phyloP scores from a whole-genome alignment of 1,140 invertebrate genomes.

The Charaxes varanes region DNA sequence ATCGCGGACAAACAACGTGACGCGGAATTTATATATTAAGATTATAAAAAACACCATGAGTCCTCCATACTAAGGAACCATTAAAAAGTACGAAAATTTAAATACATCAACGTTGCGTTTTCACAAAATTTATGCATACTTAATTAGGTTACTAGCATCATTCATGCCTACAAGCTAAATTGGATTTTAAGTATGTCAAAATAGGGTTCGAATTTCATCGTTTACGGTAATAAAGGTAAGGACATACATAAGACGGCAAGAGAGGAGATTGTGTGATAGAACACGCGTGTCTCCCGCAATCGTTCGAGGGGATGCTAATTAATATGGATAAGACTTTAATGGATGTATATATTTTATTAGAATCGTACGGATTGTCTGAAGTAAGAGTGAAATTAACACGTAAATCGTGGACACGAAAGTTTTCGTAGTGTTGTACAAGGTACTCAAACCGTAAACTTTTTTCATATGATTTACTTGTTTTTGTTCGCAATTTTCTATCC shows the following conservation, averaged over 20 bases:
- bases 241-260: conserved; percentile 14
- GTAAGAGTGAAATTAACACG: too few species aligned
- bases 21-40: too few species aligned
- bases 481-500: too few species aligned
- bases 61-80: too few species aligned
- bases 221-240: conserved; percentile 1
- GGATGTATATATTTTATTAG: neutral
- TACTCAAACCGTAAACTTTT: too few species aligned
- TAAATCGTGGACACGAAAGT: too few species aligned
- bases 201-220: conserved; percentile 11
- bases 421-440: too few species aligned
- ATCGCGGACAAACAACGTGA: too few species aligned
- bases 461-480: too few species aligned
- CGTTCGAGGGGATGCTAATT: conserved; percentile 19
- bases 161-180: neutral
- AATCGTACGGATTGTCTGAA: neutral
- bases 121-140: conserved; percentile 13
- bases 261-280: conserved; percentile 50
- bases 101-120: conserved; percentile 1
- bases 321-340: conserved; percentile 24
- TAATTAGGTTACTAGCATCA: conserved; percentile 11
- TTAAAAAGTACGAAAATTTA: too few species aligned
- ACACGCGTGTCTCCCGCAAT: conserved; percentile 54
- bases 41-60: too few species aligned
- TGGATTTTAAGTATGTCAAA: neutral